These are phyloP conservation scores for Brachypterus glaber DNA, from an alignment of 2,888 invertebrate species.

Conservation along the genomic window DNA sequence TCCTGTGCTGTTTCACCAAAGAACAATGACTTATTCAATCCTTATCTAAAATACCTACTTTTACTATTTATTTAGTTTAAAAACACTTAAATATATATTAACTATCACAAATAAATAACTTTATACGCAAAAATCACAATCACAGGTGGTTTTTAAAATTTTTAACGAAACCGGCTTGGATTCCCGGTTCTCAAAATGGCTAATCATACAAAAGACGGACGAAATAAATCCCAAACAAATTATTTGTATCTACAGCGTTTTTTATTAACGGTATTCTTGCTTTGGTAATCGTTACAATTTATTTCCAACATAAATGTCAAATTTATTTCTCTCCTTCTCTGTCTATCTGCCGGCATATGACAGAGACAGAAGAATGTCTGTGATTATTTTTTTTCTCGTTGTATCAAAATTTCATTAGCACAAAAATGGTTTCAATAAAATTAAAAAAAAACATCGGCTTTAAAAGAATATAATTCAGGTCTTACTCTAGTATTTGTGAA, in stretches of 20 bases:
- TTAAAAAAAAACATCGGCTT: too few relatives aligned
- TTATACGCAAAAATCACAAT: not conserved
- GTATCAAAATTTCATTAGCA: not conserved
- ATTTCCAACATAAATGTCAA: slow-evolving; percentile 24
- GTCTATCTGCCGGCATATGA: not conserved
- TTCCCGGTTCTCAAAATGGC: slow-evolving; percentile 32
- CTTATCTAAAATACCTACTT: too few relatives aligned
- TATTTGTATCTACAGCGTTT: slow-evolving; percentile 27
- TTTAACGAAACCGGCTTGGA: slow-evolving; percentile 19
- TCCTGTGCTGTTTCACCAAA: too few relatives aligned
- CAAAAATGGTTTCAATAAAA: too few relatives aligned
- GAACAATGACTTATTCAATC: too few relatives aligned
- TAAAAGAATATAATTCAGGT: too few relatives aligned
- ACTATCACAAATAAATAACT: not conserved
- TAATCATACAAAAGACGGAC: slow-evolving; percentile 24
- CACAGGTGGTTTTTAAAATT: slow-evolving; percentile 7
- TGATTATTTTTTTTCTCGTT: not conserved
- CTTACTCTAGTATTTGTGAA: too few relatives aligned
- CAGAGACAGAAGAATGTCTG: not conserved
- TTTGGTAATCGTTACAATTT: slow-evolving; percentile 22
- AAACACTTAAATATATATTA: not conserved
- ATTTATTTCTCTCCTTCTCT: slow-evolving; percentile 8
- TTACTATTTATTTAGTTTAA: not conserved
- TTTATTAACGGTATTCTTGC: slow-evolving; percentile 31
- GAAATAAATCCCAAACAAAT: slow-evolving; percentile 29